A percentile compares a stretch with the other conserved stretches of the same genome.
phyloP scores from a whole-genome alignment of 2,113 vertebrate species.

The Cyphomyrus plagiostoma region DNA sequence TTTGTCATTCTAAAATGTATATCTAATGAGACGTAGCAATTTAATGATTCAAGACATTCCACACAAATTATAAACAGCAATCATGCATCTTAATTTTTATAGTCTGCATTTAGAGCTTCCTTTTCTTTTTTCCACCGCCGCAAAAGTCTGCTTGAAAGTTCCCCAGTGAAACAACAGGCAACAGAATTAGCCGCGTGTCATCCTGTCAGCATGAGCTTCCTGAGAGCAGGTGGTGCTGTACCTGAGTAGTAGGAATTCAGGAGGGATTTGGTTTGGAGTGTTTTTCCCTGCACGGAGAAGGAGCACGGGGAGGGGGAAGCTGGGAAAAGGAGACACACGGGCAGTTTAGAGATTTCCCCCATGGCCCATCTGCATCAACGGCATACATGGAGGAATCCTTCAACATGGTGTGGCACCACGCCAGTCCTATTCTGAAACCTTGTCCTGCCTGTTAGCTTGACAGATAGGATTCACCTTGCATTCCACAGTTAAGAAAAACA shows the following conservation, averaged over 20 bases:
- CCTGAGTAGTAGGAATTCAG: constrained; percentile 78
- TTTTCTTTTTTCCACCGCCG: not conserved
- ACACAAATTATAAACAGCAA: not conserved
- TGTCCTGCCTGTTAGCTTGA: not conserved
- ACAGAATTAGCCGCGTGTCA: not conserved
- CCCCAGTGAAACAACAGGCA: not conserved
- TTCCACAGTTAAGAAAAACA: not conserved
- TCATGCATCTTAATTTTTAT: not conserved
- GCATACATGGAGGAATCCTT: not conserved
- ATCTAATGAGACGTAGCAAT: not conserved
- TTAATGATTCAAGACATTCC: not conserved
- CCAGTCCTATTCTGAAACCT: not conserved
- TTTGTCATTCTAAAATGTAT: not conserved
- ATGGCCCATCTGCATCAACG: constrained; percentile 45
- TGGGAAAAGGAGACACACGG: constrained; percentile 58
- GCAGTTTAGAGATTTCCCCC: constrained; percentile 40
- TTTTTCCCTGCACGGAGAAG: constrained; percentile 82
- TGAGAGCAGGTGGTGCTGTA: constrained; percentile 33
- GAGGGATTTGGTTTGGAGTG: constrained; percentile 75
- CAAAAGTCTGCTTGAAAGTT: not conserved
- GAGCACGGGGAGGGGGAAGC: constrained; percentile 74
- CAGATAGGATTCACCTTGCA: not conserved
- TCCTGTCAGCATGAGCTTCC: not conserved
- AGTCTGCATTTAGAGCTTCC: not conserved
- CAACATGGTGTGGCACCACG: not conserved